Evolutionary conservation across 2,113 vertebrate species (phyloP).

Genomic region (Anthoscopus minutus): DNA sequence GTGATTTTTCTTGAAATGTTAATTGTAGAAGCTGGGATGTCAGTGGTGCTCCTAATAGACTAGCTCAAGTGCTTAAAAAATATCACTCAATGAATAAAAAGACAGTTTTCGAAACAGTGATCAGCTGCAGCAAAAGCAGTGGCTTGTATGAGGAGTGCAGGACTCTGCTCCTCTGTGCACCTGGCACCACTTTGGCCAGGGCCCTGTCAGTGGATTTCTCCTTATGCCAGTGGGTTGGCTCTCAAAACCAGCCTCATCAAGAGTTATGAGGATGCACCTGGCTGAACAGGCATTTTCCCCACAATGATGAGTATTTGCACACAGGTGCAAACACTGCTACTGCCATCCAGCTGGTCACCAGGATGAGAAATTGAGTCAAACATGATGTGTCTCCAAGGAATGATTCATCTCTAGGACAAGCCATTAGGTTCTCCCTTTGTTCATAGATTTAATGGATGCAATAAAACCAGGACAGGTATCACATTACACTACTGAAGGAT

Average conservation of each 20-base stretch:
- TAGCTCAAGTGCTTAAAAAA: conserved; percentile 19
- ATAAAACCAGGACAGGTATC: not conserved
- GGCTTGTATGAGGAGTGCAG: not conserved
- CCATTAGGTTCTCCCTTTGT: not conserved
- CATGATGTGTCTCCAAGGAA: not conserved
- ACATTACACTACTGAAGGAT: not conserved
- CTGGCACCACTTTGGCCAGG: accelerated
- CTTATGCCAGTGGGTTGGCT: not conserved
- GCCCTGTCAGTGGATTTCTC: not conserved
- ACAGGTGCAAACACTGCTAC: not conserved
- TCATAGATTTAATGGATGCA: not conserved
- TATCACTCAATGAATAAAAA: conserved; percentile 3
- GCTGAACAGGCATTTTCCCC: not conserved
- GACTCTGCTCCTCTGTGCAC: not conserved
- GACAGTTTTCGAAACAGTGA: conserved; percentile 53
- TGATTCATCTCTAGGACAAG: not conserved
- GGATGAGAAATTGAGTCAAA: not conserved
- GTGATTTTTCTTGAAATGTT: conserved; percentile 37
- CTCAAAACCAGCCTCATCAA: conserved; percentile 19
- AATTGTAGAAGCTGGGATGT: conserved; percentile 64
- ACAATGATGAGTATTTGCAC: not conserved
- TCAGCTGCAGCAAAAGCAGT: conserved; percentile 37
- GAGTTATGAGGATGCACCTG: not conserved
- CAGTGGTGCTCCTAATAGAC: conserved; percentile 51
- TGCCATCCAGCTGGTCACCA: not conserved